Evolutionary conservation across 2,888 invertebrate species (phyloP).

Genomic region (Formica aserva): DNA sequence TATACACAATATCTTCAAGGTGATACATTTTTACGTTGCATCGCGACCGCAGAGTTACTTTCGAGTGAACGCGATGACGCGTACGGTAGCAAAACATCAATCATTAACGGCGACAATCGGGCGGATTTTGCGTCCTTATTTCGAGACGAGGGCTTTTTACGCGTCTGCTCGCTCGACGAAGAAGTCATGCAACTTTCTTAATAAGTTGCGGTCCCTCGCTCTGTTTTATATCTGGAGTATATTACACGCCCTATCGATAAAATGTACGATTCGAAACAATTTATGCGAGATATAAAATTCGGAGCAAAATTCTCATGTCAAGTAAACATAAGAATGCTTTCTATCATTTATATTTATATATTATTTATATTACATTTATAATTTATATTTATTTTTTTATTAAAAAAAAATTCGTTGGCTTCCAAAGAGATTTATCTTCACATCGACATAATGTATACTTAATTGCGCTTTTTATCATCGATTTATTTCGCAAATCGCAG

Average conservation of each 20-base stretch:
- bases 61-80: slow-evolving; percentile 72
- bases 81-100: slow-evolving; percentile 75
- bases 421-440: background rate
- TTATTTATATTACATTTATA: no score
- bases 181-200: background rate
- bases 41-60: slow-evolving; percentile 42
- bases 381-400: background rate
- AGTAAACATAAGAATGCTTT: background rate
- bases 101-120: slow-evolving; percentile 75
- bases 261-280: background rate
- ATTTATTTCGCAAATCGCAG: slow-evolving; percentile 32
- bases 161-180: slow-evolving; percentile 20
- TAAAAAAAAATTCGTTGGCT: background rate
- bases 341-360: no score
- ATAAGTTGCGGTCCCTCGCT: background rate
- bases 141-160: slow-evolving; percentile 60
- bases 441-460: background rate
- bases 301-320: background rate
- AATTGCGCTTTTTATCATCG: slow-evolving; percentile 11
- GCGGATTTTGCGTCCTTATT: slow-evolving; percentile 59
- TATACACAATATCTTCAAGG: slow-evolving; percentile 63
- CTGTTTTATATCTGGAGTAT: background rate
- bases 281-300: background rate
- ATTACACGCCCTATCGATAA: background rate
- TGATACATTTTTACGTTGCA: slow-evolving; percentile 60